Conservation (phyloP, 2,888 invertebrate genomes). For the Drosophila mimetica region DNA sequence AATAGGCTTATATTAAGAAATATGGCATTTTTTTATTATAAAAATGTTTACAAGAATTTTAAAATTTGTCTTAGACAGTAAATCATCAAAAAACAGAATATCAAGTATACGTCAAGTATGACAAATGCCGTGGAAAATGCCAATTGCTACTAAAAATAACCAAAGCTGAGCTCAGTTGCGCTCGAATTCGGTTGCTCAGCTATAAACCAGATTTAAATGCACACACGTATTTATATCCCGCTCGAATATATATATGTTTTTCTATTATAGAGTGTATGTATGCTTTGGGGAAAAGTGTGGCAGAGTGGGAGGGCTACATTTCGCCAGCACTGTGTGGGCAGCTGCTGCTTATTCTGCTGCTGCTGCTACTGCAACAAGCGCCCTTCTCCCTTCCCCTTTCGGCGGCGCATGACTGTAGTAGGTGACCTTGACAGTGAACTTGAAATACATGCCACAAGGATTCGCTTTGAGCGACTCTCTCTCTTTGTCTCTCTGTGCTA, state of each 20-base stretch:
- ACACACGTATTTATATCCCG: background rate
- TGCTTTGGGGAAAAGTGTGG: constrained; percentile 39
- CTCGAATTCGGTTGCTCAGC: constrained; percentile 3
- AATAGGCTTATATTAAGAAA: too few species aligned
- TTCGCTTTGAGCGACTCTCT: constrained; percentile 45
- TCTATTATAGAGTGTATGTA: constrained; percentile 43
- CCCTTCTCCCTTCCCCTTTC: constrained; percentile 45
- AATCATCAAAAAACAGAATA: background rate
- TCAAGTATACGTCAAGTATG: constrained; percentile 8
- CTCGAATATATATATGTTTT: background rate
- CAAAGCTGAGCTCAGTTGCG: constrained; percentile 1
- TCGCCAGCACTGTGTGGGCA: constrained; percentile 52
- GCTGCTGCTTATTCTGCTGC: constrained; percentile 16
- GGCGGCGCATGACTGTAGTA: constrained; percentile 87
- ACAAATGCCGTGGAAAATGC: constrained; percentile 1
- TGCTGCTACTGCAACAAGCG: constrained; percentile 51
- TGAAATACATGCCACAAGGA: constrained; percentile 86
- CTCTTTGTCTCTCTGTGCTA: constrained; percentile 1
- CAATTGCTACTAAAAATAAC: constrained; percentile 12
- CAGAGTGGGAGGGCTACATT: constrained; percentile 24
- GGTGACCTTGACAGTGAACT: constrained; percentile 93
- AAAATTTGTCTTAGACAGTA: background rate
- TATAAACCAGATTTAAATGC: constrained; percentile 3
- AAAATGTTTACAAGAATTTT: too few species aligned
- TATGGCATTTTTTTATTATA: too few species aligned